Conservation (phyloP, 2,888 invertebrate genomes). For the Chaetogeoica ovagalla region DNA sequence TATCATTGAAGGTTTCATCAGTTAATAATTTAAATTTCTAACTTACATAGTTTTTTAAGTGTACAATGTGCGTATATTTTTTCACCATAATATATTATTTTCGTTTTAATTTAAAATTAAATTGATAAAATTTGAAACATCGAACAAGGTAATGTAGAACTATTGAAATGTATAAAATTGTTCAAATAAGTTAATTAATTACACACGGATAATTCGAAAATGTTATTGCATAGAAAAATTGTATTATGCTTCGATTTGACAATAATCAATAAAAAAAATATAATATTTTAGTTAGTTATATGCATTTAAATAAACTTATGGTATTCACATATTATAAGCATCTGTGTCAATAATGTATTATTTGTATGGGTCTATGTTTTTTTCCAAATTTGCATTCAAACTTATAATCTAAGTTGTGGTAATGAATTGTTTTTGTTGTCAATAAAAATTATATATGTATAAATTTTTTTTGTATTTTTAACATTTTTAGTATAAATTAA, state of each 20-base stretch:
- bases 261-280: neutral
- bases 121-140: neutral
- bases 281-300: neutral
- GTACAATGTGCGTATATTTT: neutral
- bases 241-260: neutral
- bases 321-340: neutral
- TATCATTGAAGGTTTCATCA: neutral
- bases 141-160: neutral
- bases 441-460: too few relatives aligned
- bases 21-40: neutral
- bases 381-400: neutral
- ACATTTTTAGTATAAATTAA: too few relatives aligned
- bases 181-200: neutral
- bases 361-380: neutral
- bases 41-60: conserved; percentile 15
- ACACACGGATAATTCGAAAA: neutral
- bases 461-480: too few relatives aligned
- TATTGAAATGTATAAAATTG: neutral
- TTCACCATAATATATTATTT: neutral
- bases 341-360: conserved; percentile 1
- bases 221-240: neutral
- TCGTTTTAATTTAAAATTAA: neutral
- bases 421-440: too few relatives aligned
- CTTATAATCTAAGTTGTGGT: neutral
- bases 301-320: neutral